Base-by-base conservation (phyloP, 2,888 invertebrate genomes). In the Ornithoptera priamus region DNA sequence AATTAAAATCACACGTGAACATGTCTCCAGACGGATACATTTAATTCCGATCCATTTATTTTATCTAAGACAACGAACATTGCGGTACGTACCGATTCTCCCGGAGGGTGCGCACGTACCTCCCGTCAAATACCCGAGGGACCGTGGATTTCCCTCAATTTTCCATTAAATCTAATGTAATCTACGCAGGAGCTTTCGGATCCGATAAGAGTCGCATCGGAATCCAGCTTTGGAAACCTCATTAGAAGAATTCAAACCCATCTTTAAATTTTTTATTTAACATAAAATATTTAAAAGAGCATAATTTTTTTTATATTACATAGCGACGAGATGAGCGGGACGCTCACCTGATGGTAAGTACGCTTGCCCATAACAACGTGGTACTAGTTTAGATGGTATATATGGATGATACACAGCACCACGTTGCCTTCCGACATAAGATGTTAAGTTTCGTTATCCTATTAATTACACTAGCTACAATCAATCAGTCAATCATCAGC, bases 151-250 rank as follows among this genome's bases (percentile, higher is more conserved):
- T 76, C 74, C 75, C 78, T 78, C 75, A 74, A 76, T 77, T 81
- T 81, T 79, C 75, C 77, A 80, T 80, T 80, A 78, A 78, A 75
- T 75, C 75, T 69, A 73, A 72, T 71, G 72, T 67, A 71, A 74
- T 72, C 64, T 64, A 67, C 60, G 56, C 56, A 59, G 53, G 36
- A 63, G 70, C 59, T 70, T 67, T 56, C 42, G 60, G 56, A 53
- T 42, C 24, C 60, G 59, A 67, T 56, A 64, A 67, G 24, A 62
- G 36, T 63, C 53, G 22, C 46, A 30, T 22, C 42, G 20, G 56
- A 67, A 50, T 46, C 62, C 10, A 20, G 24, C 18, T 53, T 59
- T 22, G 57, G 56, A 70, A 72, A 75, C 15, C 50, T 50, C 50
- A 50, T 50, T 50, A 50, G 50, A 50, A 17, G 17, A 18, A 50